Conservation (phyloP, 1,140 invertebrate genomes). For the Cephus cinctus region DNA sequence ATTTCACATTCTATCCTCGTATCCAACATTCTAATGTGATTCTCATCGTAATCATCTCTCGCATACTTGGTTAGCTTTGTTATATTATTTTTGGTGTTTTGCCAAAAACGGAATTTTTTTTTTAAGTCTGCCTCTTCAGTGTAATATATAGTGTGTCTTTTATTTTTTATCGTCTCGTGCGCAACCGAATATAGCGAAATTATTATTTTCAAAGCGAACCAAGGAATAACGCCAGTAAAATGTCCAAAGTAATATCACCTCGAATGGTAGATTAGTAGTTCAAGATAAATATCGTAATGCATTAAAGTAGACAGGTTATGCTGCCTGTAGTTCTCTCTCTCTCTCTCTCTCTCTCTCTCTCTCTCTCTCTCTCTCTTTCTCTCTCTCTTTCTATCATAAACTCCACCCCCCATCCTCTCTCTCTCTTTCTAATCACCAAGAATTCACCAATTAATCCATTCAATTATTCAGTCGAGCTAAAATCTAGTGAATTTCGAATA, state of each 20-base stretch:
- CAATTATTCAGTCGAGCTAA: too few species aligned
- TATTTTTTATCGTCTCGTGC: slow-evolving; percentile 38
- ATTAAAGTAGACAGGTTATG: slow-evolving; percentile 43
- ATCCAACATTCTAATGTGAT: too few species aligned
- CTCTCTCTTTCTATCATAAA: too few species aligned
- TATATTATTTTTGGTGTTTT: slow-evolving; percentile 16
- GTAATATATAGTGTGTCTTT: not conserved
- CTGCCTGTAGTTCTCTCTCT: slow-evolving; percentile 20
- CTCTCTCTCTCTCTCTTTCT: too few species aligned
- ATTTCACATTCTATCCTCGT: not conserved
- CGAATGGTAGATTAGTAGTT: slow-evolving; percentile 19
- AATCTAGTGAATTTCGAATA: slow-evolving; percentile 1
- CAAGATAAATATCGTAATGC: slow-evolving; percentile 43
- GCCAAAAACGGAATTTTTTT: slow-evolving; percentile 46
- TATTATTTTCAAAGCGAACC: slow-evolving; percentile 35
- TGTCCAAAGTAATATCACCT: slow-evolving; percentile 30
- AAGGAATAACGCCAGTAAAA: slow-evolving; percentile 43
- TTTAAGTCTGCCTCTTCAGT: slow-evolving; percentile 9
- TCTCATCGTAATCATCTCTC: not conserved
- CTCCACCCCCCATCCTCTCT: too few species aligned
- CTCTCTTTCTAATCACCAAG: too few species aligned
- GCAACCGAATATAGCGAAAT: slow-evolving; percentile 40
- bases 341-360: too few species aligned
- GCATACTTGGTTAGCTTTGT: slow-evolving; percentile 5
- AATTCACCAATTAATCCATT: too few species aligned